Conservation (phyloP, 2,797 vertebrate species). For the Microchirus variegatus region DNA sequence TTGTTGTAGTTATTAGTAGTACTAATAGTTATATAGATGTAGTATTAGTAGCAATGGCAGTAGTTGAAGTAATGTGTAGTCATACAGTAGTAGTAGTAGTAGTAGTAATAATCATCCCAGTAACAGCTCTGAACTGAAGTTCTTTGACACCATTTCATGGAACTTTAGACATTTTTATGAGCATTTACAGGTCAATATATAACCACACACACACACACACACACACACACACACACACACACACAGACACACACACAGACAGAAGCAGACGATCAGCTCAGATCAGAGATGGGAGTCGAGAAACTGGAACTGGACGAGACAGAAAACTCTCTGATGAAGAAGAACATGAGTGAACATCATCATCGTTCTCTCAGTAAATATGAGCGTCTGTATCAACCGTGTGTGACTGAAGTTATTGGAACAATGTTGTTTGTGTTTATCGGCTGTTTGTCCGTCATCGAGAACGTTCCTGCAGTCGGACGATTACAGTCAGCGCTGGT, state of each 20-base stretch:
- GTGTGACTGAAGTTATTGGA: constrained; percentile 88
- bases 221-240: too few relatives aligned
- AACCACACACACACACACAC: too few relatives aligned
- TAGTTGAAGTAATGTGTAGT: too few relatives aligned
- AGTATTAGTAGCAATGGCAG: too few relatives aligned
- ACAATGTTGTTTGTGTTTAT: constrained; percentile 88
- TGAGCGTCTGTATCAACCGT: constrained; percentile 84
- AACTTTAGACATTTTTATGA: too few relatives aligned
- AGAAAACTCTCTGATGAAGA: constrained; percentile 48
- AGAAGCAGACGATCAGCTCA: not conserved
- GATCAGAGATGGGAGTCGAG: constrained; percentile 52
- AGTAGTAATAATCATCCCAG: too few relatives aligned
- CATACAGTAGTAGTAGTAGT: too few relatives aligned
- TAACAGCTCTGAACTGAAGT: too few relatives aligned
- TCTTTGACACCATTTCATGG: too few relatives aligned
- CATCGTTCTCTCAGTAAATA: constrained; percentile 52
- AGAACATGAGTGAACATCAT: not conserved
- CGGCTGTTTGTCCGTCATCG: constrained; percentile 88
- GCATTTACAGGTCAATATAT: too few relatives aligned
- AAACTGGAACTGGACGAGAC: constrained; percentile 68
- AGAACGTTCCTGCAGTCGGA: constrained; percentile 72
- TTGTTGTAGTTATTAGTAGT: too few relatives aligned
- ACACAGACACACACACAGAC: not conserved
- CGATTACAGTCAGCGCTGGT: constrained; percentile 88
- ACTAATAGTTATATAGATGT: too few relatives aligned